Base-by-base conservation (phyloP, 2,113 vertebrate genomes). In the Prunella himalayana region DNA sequence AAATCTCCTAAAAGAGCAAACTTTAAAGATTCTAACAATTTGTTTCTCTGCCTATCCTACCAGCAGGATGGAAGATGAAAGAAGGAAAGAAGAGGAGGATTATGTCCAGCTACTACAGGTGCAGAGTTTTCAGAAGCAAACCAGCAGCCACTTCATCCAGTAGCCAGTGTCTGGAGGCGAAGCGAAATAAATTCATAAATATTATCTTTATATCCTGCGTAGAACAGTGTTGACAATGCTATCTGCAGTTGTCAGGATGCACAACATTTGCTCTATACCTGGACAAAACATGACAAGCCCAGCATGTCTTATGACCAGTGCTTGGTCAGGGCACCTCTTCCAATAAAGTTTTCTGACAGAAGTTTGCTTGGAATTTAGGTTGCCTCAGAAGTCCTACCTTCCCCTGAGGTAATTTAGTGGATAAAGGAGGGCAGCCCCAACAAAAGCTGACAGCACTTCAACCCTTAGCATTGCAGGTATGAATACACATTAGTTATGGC, bases 1-100 rank as follows among this genome's bases (percentile, higher is more conserved):
- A 82, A 91, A 60, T 88, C 64, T 44, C 42, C 53, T 82, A 77
- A 92, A 92, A 71, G 47, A 89, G 41, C 31, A 80, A 75, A 76
- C 75, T 84, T 85, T 54, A 70, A 97, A 91, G 57, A 95, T 73
- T 88, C 70, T 85, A 88, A 37, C 51, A 92, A 61, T 92, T 97
- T 81, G 82, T 86, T 91, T 65, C 53, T 88, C 75, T 93, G 37
- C 31, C 37, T 96, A 79, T 39, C 30, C 92, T 31, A 90, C 87
- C 33, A 75, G 22, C 61, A 39, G 13, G 14, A 15, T 57, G 22
- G 85, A 81, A 92, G 81, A 70, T 70, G 45, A 95, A 86, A 95
- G 77, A 91, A 65, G 41, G 64, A 88, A 94, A 65, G 57, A 90
- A 35, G 31, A 77, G 24, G 22, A 31, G 28, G 39, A 57, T 92